A percentile compares a stretch with the other conserved stretches of the same genome.
Conservation (phyloP, 1,140 invertebrate genomes). For the Trachelipus rathkii region DNA sequence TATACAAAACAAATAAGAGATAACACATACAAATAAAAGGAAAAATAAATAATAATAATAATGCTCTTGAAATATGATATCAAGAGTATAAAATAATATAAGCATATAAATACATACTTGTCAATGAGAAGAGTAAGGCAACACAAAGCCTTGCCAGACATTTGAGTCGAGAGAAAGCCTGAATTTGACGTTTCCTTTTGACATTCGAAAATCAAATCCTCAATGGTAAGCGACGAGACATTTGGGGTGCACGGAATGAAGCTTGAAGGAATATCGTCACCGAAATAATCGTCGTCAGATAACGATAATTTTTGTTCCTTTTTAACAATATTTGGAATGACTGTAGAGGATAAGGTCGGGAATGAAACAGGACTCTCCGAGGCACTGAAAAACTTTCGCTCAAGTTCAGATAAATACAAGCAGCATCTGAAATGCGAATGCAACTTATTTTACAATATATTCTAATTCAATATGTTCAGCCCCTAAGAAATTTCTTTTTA, state of each 20-base stretch:
- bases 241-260: neutral
- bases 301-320: conserved; percentile 8
- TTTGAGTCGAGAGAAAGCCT: conserved; percentile 67
- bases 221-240: conserved; percentile 51
- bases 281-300: conserved; percentile 28
- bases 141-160: conserved; percentile 80
- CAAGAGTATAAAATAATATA: too few species aligned
- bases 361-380: conserved; percentile 29
- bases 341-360: conserved; percentile 44
- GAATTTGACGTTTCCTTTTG: conserved; percentile 55
- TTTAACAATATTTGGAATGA: conserved; percentile 8
- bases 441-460: too few species aligned
- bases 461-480: too few species aligned
- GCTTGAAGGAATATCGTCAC: neutral
- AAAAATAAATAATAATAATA: too few species aligned
- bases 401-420: conserved; percentile 45
- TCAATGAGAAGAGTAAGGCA: conserved; percentile 80
- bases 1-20: too few species aligned
- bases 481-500: too few species aligned
- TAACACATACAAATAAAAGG: too few species aligned
- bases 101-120: conserved; percentile 51
- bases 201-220: conserved; percentile 63
- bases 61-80: neutral
- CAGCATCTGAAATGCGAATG: conserved; percentile 28
- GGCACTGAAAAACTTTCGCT: conserved; percentile 48